Conservation (phyloP, 2,888 invertebrate genomes). For the Morpho achilles region DNA sequence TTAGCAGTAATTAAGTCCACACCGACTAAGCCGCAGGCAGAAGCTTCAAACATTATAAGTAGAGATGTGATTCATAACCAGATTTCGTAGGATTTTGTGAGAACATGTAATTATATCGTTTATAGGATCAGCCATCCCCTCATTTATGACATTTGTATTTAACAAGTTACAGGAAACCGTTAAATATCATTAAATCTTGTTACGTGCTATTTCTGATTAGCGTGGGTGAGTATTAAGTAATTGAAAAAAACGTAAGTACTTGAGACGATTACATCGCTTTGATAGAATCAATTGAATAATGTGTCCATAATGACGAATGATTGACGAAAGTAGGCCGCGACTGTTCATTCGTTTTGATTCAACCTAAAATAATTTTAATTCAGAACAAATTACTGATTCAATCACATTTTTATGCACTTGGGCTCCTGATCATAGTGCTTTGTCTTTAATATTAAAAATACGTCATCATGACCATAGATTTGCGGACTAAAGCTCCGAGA, state of each 20-base stretch:
- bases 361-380: conserved; percentile 15
- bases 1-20: no score
- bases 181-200: conserved; percentile 18
- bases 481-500: no score
- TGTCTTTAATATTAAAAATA: no score
- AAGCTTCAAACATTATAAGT: no score
- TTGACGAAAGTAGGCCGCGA: conserved; percentile 31
- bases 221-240: conserved; percentile 27
- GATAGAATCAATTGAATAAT: conserved; percentile 35
- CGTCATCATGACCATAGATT: no score
- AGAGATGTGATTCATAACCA: no score
- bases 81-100: no score
- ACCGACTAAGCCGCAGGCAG: no score
- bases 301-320: conserved; percentile 32
- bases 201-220: conserved; percentile 21
- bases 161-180: conserved; percentile 17
- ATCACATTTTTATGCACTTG: no score
- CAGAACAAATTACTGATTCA: not conserved
- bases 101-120: no score
- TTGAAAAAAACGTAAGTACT: conserved; percentile 26
- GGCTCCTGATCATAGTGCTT: no score
- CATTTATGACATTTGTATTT: conserved; percentile 4
- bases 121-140: not conserved
- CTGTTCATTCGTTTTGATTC: conserved; percentile 15
- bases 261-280: conserved; percentile 30